Conservation (phyloP, 2,888 invertebrate species). For the Phyto melanocephala region DNA sequence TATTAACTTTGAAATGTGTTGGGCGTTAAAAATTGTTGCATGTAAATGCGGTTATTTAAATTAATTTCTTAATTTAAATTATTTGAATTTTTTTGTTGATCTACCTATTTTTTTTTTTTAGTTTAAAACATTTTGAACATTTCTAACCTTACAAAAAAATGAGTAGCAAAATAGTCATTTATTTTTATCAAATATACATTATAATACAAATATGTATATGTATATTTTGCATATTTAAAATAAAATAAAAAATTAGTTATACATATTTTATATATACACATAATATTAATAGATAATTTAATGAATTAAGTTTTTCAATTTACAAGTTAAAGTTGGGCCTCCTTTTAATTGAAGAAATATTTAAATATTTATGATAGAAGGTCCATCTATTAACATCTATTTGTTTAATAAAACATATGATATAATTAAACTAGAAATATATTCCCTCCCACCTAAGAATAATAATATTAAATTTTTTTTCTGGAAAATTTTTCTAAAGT, state of each 20-base stretch:
- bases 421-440: conserved; percentile 23
- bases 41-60: no score
- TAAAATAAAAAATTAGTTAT: conserved; percentile 10
- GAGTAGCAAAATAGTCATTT: conserved; percentile 69
- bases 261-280: conserved; percentile 19
- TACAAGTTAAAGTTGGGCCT: conserved; percentile 60
- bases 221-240: conserved; percentile 19
- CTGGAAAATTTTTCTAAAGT: neutral
- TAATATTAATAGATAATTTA: conserved; percentile 33
- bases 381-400: neutral
- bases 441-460: conserved; percentile 50
- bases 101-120: neutral
- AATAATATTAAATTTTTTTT: conserved; percentile 20
- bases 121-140: conserved; percentile 40
- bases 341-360: neutral
- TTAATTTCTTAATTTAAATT: no score
- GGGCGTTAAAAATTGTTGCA: no score
- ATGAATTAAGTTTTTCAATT: conserved; percentile 39
- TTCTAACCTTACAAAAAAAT: conserved; percentile 52
- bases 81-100: neutral
- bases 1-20: no score
- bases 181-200: conserved; percentile 56
- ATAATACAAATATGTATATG: neutral
- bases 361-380: conserved; percentile 10
- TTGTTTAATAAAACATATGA: neutral